These are phyloP conservation scores for Mormyrus hasselquistii DNA, from an alignment of 2,797 vertebrate species.

Conservation along the genomic window DNA sequence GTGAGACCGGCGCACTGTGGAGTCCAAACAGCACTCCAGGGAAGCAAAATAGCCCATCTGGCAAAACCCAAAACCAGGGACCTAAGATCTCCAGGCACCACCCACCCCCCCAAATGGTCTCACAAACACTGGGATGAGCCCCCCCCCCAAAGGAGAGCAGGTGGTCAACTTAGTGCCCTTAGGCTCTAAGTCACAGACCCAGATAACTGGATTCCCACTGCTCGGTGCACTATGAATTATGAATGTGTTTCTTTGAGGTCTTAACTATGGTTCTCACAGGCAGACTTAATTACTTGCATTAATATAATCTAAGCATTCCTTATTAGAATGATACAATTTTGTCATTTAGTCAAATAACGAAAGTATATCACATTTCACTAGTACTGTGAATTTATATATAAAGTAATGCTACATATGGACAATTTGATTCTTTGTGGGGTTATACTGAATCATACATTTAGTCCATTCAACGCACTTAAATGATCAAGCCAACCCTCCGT, in stretches of 20 bases:
- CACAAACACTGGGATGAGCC: not conserved
- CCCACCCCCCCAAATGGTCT: not conserved
- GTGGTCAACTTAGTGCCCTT: constrained; percentile 12
- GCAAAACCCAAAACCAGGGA: not conserved
- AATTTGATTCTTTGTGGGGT: not conserved
- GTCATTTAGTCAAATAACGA: not conserved
- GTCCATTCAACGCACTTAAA: not conserved
- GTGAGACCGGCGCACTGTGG: not conserved
- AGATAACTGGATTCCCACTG: constrained; percentile 14
- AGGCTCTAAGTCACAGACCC: not conserved
- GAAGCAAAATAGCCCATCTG: not conserved
- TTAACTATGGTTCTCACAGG: not conserved
- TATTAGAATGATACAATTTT: not conserved
- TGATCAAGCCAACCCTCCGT: not conserved
- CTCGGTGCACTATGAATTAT: constrained; percentile 18
- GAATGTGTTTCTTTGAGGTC: not conserved
- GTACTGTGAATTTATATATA: not conserved
- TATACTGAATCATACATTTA: not conserved
- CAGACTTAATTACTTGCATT: not conserved
- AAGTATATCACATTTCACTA: not conserved
- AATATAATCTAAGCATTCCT: not conserved
- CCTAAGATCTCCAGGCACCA: not conserved
- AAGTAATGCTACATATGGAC: not conserved
- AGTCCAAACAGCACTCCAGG: not conserved
- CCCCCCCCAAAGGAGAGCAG: constrained; percentile 6